Evolutionary conservation across 2,113 vertebrate genomes (phyloP).

Genomic region (Notarius lentiginosus): DNA sequence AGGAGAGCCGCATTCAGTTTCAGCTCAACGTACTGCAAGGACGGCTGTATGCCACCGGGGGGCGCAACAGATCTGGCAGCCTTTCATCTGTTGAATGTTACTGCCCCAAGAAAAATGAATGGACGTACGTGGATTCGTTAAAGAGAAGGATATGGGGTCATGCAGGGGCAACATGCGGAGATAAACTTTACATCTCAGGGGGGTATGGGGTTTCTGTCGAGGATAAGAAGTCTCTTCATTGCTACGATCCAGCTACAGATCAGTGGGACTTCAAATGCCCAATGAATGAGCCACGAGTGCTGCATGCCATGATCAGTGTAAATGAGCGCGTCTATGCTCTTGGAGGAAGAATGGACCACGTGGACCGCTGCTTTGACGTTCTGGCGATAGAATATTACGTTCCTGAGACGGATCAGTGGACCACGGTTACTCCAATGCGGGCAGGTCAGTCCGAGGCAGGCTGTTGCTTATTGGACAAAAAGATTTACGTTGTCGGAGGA

Average conservation of each 20-base stretch:
- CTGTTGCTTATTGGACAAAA: conserved; percentile 85
- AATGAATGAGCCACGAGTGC: conserved; percentile 92
- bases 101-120: conserved; percentile 87
- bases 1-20: conserved; percentile 95
- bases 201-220: conserved; percentile 93
- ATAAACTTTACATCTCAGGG: conserved; percentile 86
- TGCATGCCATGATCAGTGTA: conserved; percentile 87
- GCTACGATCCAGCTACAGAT: conserved; percentile 79
- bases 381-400: conserved; percentile 89
- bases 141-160: conserved; percentile 96
- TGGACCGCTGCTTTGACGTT: conserved; percentile 93
- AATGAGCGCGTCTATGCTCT: conserved; percentile 80
- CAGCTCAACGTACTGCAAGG: conserved; percentile 84
- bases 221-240: conserved; percentile 92
- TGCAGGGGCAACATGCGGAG: conserved; percentile 79
- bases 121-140: conserved; percentile 85
- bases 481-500: conserved; percentile 91
- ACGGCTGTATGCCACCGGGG: conserved; percentile 88
- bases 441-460: conserved; percentile 92
- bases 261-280: conserved; percentile 89
- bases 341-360: conserved; percentile 94
- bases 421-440: conserved; percentile 89
- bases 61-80: conserved; percentile 91
- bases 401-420: conserved; percentile 91
- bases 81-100: conserved; percentile 92